phyloP scores from a whole-genome alignment of 1,140 invertebrate species.

The Drosophila ambigua region DNA sequence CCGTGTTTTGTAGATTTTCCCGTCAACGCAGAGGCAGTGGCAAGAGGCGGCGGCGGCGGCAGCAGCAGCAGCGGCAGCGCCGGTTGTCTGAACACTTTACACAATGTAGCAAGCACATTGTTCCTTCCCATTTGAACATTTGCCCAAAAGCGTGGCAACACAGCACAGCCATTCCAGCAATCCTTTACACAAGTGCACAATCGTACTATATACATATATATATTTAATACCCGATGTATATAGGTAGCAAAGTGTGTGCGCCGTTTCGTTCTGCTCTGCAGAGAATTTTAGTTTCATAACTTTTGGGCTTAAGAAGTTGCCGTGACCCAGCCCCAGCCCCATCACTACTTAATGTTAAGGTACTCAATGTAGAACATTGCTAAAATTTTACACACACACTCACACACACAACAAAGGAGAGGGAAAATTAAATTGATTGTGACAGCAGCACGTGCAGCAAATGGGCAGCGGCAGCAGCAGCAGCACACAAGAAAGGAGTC shows the following conservation, averaged over 20 bases:
- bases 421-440: slow-evolving; percentile 64
- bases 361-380: slow-evolving; percentile 64
- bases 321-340: neutral
- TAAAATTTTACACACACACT: slow-evolving; percentile 51
- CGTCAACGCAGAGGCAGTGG: slow-evolving; percentile 23
- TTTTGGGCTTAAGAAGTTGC: slow-evolving; percentile 39
- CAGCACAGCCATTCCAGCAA: slow-evolving; percentile 50
- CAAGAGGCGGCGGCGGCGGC: slow-evolving; percentile 16
- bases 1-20: slow-evolving; percentile 62
- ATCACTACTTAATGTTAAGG: slow-evolving; percentile 30
- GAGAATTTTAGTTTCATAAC: slow-evolving; percentile 31
- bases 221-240: too few relatives aligned
- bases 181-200: slow-evolving; percentile 70
- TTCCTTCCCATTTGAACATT: slow-evolving; percentile 70
- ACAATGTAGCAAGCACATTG: slow-evolving; percentile 71
- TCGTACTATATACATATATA: slow-evolving; percentile 22
- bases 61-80: slow-evolving; percentile 21
- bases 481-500: slow-evolving; percentile 24
- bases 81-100: slow-evolving; percentile 69
- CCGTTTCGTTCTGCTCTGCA: slow-evolving; percentile 33
- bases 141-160: slow-evolving; percentile 64
- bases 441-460: slow-evolving; percentile 66
- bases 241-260: slow-evolving; percentile 1
- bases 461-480: slow-evolving; percentile 20
- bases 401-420: slow-evolving; percentile 13